Evolutionary conservation across 1,140 invertebrate species (phyloP).

Genomic region (Papilio glaucus): DNA sequence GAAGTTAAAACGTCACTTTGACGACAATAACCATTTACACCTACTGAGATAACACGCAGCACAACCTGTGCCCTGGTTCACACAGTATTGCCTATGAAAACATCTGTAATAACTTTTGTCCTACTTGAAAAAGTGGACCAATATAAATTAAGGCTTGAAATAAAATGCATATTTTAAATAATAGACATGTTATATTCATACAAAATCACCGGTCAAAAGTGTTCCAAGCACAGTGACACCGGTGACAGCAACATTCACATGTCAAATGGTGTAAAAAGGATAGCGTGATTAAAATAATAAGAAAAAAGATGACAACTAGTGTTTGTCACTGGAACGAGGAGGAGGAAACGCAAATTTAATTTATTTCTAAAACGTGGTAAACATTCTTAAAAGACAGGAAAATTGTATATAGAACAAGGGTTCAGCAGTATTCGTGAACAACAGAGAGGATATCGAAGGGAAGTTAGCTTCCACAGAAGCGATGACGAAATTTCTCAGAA

Average conservation of each 20-base stretch:
- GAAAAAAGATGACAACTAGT: too few relatives aligned
- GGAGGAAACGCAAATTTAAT: background rate
- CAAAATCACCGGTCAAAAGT: too few relatives aligned
- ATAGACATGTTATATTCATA: too few relatives aligned
- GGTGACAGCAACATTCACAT: too few relatives aligned
- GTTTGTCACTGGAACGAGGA: too few relatives aligned
- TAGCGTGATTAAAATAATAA: too few relatives aligned
- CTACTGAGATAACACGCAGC: slow-evolving; percentile 54
- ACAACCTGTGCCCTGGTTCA: background rate
- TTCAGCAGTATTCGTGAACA: background rate
- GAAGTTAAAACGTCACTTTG: slow-evolving; percentile 57
- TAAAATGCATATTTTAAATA: background rate
- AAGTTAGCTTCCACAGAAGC: slow-evolving; percentile 43
- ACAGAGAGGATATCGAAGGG: background rate
- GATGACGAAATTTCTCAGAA: slow-evolving; percentile 45
- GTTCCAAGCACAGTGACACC: too few relatives aligned
- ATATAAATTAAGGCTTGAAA: background rate
- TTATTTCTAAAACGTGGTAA: background rate
- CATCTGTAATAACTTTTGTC: background rate
- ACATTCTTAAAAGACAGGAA: background rate
- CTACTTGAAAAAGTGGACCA: too few relatives aligned
- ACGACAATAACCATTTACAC: slow-evolving; percentile 63
- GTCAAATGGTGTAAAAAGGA: too few relatives aligned
- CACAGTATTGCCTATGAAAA: background rate
- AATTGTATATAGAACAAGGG: background rate